Conservation (phyloP, 2,113 vertebrate genomes). For the Tursiops truncatus region DNA sequence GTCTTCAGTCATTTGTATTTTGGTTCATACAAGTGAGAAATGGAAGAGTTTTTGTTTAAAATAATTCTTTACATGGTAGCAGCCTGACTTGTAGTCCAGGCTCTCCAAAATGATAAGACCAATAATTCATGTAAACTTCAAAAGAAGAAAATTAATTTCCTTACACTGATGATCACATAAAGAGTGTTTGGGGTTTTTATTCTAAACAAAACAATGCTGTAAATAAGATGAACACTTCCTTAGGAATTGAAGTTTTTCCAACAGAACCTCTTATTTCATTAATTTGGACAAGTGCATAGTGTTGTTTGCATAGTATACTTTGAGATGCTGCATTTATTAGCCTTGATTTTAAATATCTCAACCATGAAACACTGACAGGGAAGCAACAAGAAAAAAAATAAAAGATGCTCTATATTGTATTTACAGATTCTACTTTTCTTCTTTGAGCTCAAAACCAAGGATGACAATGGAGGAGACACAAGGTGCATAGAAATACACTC, state of each 20-base stretch:
- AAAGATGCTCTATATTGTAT: not conserved
- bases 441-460: not conserved
- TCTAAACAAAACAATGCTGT: constrained; percentile 32
- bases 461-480: not conserved
- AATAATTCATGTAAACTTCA: not conserved
- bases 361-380: not conserved
- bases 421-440: not conserved
- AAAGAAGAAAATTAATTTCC: not conserved
- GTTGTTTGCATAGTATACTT: constrained; percentile 23
- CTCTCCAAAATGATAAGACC: not conserved
- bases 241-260: constrained; percentile 6
- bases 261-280: constrained; percentile 29
- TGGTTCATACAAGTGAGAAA: not conserved
- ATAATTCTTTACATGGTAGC: not conserved
- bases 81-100: not conserved
- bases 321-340: constrained; percentile 47
- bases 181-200: not conserved
- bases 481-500: not conserved
- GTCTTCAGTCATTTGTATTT: not conserved
- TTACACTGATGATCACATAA: not conserved
- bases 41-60: not conserved
- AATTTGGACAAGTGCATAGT: not conserved
- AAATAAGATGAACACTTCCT: constrained; percentile 17
- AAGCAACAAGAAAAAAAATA: not conserved
- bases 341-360: constrained; percentile 57